Evolutionary conservation across 2,888 invertebrate genomes (phyloP), one percentile per base, ranked within the genome.

Genomic region (Cotesia congregata): DNA sequence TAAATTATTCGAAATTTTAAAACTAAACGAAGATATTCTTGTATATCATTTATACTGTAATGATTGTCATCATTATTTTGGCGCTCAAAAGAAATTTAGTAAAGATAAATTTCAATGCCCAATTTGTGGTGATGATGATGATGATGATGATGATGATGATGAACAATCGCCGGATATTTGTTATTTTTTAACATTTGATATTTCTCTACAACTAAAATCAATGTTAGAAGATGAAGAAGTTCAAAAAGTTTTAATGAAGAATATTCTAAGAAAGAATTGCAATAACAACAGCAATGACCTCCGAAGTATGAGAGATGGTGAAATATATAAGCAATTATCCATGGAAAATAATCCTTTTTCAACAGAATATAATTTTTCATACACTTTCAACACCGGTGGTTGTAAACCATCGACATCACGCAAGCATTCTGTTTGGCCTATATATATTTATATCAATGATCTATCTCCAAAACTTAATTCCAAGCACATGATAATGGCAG

Each of bases 301-400:
- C n/a, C 67, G 74, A 4, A 65, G 65, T 15, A 67, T 74, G 15
- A 65, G 65, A 12, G 74, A 74, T 9, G 74, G 74, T 50, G 50
- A 74, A 17, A 40, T n/a, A 17, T 59, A 59, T 59, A 7, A 12
- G 1, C 59, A 59, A 1, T 59, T 59, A 12, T 59, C 59, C 12
- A 59, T 59, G 59, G 7, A 7, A 9, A 7, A 59, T 9, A 67
- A 67, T n/a, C 40, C 17, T 41, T 38, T 9, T 9, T 50, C 62
- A 7, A 59, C n/a, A 6, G 12, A 69, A 39, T 17, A 59, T 5
- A 79, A 79, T 50, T 77, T 59, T 7, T 79, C 78, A 1, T 9
- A 77, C 0, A 79, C 74, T 65, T 80, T 81, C 38, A 81, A 81
- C 15, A 74, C 75, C 12, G 79, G 80, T 72, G 79, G 77, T 59